These are phyloP conservation scores for Caloenas nicobarica DNA, from an alignment of 2,113 vertebrate species.

Conservation along the genomic window DNA sequence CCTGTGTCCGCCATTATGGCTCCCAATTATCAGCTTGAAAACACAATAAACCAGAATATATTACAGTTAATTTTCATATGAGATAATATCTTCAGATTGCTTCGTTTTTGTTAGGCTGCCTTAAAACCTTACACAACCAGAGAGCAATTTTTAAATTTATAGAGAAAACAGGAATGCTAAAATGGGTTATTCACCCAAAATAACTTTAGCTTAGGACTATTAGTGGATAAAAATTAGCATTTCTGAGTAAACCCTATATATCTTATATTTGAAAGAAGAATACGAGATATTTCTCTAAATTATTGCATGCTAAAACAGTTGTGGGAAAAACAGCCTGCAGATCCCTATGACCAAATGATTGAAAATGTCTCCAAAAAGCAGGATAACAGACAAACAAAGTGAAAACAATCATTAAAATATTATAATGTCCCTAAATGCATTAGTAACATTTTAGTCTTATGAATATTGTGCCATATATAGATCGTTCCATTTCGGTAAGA, in stretches of 20 bases:
- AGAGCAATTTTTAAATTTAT: neutral
- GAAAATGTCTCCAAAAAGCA: neutral
- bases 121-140: neutral
- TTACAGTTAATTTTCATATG: neutral
- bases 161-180: neutral
- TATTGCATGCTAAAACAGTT: neutral
- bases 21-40: conserved; percentile 25
- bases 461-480: neutral
- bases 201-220: neutral
- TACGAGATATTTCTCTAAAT: neutral
- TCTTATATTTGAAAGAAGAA: neutral
- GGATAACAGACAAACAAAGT: neutral
- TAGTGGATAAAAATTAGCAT: neutral
- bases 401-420: neutral
- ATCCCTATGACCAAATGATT: neutral
- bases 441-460: neutral
- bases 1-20: conserved; percentile 46
- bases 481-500: neutral
- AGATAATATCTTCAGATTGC: neutral
- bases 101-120: neutral
- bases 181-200: neutral
- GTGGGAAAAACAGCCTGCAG: neutral
- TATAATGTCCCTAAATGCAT: neutral
- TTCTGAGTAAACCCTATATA: neutral
- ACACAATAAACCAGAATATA: neutral